Conservation (phyloP, 2,113 vertebrate species). For the Emydocephalus ijimae region DNA sequence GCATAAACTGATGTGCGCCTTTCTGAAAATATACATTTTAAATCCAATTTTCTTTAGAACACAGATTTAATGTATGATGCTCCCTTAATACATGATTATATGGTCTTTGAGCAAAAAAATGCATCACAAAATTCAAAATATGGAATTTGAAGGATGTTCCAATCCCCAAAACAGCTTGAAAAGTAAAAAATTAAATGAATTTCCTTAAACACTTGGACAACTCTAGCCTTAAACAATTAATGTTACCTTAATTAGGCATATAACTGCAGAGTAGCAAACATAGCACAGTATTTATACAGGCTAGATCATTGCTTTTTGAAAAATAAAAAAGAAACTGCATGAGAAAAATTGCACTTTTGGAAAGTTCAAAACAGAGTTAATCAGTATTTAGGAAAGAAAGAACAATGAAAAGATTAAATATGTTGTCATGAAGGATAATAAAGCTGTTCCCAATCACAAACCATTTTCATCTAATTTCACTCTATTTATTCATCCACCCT, state of each 20-base stretch:
- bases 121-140: neutral
- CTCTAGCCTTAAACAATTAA: neutral
- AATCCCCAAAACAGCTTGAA: neutral
- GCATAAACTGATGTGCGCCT: neutral
- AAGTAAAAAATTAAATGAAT: neutral
- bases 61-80: neutral
- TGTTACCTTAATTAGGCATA: neutral
- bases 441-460: neutral
- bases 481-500: neutral
- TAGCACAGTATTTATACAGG: neutral
- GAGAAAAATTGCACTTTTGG: neutral
- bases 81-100: neutral
- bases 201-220: neutral
- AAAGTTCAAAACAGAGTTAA: neutral
- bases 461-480: constrained; percentile 4
- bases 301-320: neutral
- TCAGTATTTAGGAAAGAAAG: neutral
- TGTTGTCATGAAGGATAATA: neutral
- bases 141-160: neutral
- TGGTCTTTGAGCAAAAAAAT: neutral
- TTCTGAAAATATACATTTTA: neutral
- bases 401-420: neutral
- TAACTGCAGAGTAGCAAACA: neutral
- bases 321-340: neutral
- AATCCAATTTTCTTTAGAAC: neutral